Percentiles rank a stretch among this genome's conserved stretches.
These are phyloP conservation scores for Enteromius treurensis DNA, from an alignment of 2,797 vertebrate genomes.

Conservation along the genomic window DNA sequence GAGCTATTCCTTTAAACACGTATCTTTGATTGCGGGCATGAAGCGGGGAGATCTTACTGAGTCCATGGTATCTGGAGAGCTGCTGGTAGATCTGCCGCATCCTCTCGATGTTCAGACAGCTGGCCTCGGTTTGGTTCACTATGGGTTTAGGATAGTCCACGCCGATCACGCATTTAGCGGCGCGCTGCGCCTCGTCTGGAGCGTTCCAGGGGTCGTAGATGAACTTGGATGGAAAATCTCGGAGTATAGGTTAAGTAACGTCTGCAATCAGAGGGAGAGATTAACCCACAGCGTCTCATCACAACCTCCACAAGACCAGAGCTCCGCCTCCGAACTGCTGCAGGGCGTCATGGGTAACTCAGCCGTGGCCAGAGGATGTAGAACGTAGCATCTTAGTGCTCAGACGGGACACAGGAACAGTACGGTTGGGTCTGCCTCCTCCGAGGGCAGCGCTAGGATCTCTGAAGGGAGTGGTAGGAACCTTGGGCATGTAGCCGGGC, in stretches of 20 bases:
- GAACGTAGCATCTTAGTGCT: no score
- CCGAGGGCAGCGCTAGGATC: no score
- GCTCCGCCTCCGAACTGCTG: not conserved
- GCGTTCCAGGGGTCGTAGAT: slow-evolving; percentile 85
- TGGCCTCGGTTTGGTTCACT: slow-evolving; percentile 80
- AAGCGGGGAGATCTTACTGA: slow-evolving; percentile 67
- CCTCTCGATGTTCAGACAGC: slow-evolving; percentile 82
- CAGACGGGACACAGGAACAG: no score
- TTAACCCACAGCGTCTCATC: slow-evolving; percentile 62
- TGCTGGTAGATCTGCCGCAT: slow-evolving; percentile 86
- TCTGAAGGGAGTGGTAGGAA: no score
- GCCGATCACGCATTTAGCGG: slow-evolving; percentile 77
- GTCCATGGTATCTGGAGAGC: slow-evolving; percentile 78
- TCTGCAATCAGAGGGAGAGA: slow-evolving; percentile 76
- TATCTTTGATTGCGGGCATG: not conserved
- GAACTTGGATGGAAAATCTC: slow-evolving; percentile 81
- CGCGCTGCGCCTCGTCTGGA: slow-evolving; percentile 74
- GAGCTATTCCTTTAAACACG: not conserved
- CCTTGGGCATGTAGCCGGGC: no score
- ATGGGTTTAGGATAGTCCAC: slow-evolving; percentile 82
- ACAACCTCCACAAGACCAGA: slow-evolving; percentile 38
- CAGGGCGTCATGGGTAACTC: not conserved
- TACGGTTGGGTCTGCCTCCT: no score
- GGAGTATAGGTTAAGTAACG: slow-evolving; percentile 80
- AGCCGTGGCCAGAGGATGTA: no score